Evolutionary conservation across 2,113 vertebrate genomes (phyloP), one percentile per base, ranked within the genome.

Genomic region (Phoxinus phoxinus): DNA sequence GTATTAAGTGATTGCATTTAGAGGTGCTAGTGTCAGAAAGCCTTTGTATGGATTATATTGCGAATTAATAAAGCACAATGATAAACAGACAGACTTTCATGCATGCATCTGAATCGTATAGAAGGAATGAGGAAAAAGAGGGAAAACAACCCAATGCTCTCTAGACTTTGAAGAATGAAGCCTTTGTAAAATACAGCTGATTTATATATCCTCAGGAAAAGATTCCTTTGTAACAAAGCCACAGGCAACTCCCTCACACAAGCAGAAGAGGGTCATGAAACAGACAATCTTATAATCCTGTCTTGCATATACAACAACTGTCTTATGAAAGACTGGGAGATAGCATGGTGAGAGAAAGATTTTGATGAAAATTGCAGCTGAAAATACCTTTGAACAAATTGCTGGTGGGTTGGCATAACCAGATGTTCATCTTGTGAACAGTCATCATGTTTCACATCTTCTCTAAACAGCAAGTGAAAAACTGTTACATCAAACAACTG

Each of bases 381-480:
- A 77, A 87, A 79, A 87, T 84, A 41, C 46, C 44, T 65, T 86
- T 74, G 74, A 73, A 84, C 44, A 85, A 81, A 87, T 83, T 73
- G 30, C 78, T 87, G 88, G 83, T 85, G 37, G 25, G 25, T 37
- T 83, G 67, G 80, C 74, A 77, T 35, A 58, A 58, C 76, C 90
- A 88, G 90, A 88, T 89, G 85, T 91, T 82, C 80, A 85, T 73
- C 81, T 74, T 85, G 80, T 25, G 59, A 72, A 48, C 63, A 83
- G 58, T 65, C 69, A 87, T 85, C 67, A 35, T 73, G n/a, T 86
- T 85, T 84, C 69, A 75, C 74, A 53, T 67, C 77, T 41, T 44
- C 75, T 86, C 81, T 74, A 44, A 69, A 84, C 84, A 85, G 74
- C 78, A 86, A 84, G 46, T 53, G 27, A 84, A 75, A 78, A 69